These are phyloP conservation scores for Smutsia temminckii DNA, from an alignment of 2,797 vertebrate genomes.

Conservation along the genomic window DNA sequence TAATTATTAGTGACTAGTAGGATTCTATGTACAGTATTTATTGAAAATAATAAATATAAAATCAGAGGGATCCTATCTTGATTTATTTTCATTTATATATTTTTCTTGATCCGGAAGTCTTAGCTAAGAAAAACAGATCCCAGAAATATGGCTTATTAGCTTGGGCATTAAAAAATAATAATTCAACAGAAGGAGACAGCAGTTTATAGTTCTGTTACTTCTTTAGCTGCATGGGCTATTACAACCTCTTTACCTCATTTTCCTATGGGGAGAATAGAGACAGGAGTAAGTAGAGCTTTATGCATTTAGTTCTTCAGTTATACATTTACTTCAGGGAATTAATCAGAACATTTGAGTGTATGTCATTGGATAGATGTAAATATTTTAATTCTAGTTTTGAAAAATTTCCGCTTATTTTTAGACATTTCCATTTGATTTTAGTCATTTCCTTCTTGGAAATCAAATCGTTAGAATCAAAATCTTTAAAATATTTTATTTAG, in stretches of 20 bases:
- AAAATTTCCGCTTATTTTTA: not conserved
- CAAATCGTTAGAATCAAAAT: not conserved
- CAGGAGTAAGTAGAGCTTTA: not conserved
- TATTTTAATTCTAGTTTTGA: conserved; percentile 40
- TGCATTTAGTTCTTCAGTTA: not conserved
- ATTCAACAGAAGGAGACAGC: not conserved
- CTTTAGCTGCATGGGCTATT: not conserved
- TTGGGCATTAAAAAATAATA: not conserved
- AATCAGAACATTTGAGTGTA: not conserved
- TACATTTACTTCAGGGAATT: not conserved
- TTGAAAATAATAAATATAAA: conserved; percentile 35
- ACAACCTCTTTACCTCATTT: not conserved
- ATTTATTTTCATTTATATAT: not conserved
- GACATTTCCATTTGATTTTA: conserved; percentile 14
- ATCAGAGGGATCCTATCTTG: not conserved
- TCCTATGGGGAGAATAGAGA: not conserved
- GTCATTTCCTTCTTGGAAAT: conserved; percentile 11
- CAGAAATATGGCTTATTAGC: not conserved
- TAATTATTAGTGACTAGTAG: conserved; percentile 8
- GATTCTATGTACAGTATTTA: not conserved
- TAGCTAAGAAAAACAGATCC: conserved; percentile 27
- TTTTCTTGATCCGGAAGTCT: not conserved
- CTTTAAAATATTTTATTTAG: not conserved
- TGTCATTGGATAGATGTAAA: not conserved
- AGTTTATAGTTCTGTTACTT: not conserved